Conservation (phyloP, 1,140 invertebrate genomes). For the Habropoda laboriosa region DNA sequence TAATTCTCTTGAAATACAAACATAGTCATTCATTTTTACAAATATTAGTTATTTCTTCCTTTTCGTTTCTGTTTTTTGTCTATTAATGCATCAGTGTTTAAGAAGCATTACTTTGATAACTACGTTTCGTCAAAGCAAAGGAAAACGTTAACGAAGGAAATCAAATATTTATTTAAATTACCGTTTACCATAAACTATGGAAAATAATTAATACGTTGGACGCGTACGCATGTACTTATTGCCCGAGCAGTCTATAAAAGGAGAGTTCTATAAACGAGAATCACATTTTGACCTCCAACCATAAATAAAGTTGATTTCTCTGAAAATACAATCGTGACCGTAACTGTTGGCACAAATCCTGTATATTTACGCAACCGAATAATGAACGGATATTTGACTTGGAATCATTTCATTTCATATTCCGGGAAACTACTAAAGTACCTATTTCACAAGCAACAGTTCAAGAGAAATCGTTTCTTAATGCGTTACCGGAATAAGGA, state of each 20-base stretch:
- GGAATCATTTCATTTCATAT: too few species aligned
- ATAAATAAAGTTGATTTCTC: slow-evolving; percentile 32
- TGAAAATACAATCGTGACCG: slow-evolving; percentile 8
- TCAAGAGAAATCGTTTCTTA: not conserved
- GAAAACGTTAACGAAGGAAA: too few species aligned
- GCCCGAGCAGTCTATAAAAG: not conserved
- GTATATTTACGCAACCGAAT: slow-evolving; percentile 16
- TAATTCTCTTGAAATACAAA: too few species aligned
- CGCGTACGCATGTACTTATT: not conserved
- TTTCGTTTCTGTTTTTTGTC: too few species aligned
- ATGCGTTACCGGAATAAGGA: not conserved
- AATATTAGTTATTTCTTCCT: too few species aligned
- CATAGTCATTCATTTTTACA: too few species aligned
- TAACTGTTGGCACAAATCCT: slow-evolving; percentile 27
- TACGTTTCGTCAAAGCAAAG: too few species aligned
- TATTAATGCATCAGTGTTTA: too few species aligned
- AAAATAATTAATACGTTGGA: not conserved
- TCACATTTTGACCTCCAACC: slow-evolving; percentile 21
- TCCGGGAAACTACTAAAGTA: slow-evolving; percentile 27
- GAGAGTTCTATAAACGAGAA: slow-evolving; percentile 3
- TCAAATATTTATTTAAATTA: too few species aligned
- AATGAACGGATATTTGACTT: slow-evolving; percentile 17
- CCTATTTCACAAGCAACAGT: not conserved
- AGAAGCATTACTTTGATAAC: too few species aligned
- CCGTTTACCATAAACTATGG: too few species aligned